Percentiles rank a stretch among this genome's conserved stretches.
These are phyloP conservation scores for Halichoerus grypus DNA, from an alignment of 2,113 vertebrate genomes.

Conservation along the genomic window DNA sequence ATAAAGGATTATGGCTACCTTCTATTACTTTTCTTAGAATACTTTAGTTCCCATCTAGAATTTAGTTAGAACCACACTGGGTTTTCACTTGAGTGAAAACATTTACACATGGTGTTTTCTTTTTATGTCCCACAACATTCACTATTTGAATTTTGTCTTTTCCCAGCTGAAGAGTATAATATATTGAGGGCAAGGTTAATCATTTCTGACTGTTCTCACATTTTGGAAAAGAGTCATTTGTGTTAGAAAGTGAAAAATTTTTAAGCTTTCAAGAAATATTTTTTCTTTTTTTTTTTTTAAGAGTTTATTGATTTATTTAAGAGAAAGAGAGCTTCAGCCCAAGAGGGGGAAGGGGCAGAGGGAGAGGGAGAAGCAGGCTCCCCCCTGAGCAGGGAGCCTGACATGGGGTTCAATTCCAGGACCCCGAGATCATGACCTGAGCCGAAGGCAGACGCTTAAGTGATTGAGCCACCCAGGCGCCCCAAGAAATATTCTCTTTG, in stretches of 20 bases:
- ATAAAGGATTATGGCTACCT: neutral
- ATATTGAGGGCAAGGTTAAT: neutral
- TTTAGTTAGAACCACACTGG: neutral
- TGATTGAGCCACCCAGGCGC: too few relatives aligned
- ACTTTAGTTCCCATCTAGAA: neutral
- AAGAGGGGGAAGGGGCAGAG: too few relatives aligned
- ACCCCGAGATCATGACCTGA: too few relatives aligned
- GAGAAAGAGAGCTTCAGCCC: too few relatives aligned
- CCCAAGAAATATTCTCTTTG: neutral
- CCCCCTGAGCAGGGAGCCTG: too few relatives aligned
- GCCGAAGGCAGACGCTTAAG: too few relatives aligned
- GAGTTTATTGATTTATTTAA: too few relatives aligned
- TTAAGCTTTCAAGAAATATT: conserved; percentile 10
- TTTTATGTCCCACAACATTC: neutral
- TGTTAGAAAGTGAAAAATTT: conserved; percentile 14
- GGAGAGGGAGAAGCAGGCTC: too few relatives aligned
- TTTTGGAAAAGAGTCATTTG: neutral
- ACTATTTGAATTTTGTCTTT: conserved; percentile 3
- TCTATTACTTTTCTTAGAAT: neutral
- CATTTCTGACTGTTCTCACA: neutral
- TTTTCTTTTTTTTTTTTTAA: neutral
- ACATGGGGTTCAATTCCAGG: too few relatives aligned
- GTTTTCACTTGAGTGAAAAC: neutral
- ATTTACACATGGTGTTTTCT: neutral
- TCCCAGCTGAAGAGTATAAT: neutral